phyloP scores from a whole-genome alignment of 2,797 vertebrate genomes.

The Sebastes matsubarae region DNA sequence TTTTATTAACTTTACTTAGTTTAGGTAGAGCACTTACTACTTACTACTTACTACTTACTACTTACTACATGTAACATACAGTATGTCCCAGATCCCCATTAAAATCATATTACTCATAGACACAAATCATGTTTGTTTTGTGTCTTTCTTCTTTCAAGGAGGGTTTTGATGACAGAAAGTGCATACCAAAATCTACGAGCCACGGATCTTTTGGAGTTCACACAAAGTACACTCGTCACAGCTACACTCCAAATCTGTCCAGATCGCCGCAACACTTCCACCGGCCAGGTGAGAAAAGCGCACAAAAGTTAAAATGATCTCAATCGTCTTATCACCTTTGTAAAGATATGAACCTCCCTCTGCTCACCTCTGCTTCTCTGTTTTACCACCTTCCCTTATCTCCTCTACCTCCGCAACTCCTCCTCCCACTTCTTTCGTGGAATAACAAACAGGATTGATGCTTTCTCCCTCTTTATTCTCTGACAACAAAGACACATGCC shows the following conservation, averaged over 20 bases:
- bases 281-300: constrained; percentile 87
- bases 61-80: neutral
- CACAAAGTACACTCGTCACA: constrained; percentile 85
- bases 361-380: constrained; percentile 45
- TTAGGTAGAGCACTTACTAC: neutral
- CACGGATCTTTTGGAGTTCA: constrained; percentile 90
- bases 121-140: neutral
- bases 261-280: constrained; percentile 97
- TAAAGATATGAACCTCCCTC: neutral
- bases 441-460: constrained; percentile 85
- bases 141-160: constrained; percentile 44
- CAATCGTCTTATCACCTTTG: neutral
- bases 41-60: neutral
- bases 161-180: constrained; percentile 84
- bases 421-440: constrained; percentile 57
- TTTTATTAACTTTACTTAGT: neutral
- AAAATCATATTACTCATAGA: neutral
- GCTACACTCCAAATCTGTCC: constrained; percentile 90
- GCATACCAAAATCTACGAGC: constrained; percentile 89
- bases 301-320: rapidly evolving
- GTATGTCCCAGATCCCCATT: rapidly evolving
- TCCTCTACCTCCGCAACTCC: neutral
- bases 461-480: constrained; percentile 82
- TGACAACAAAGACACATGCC: constrained; percentile 84
- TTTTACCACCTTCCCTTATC: constrained; percentile 59